phyloP scores from a whole-genome alignment of 2,113 vertebrate species.

The Spizaetus ornatus region DNA sequence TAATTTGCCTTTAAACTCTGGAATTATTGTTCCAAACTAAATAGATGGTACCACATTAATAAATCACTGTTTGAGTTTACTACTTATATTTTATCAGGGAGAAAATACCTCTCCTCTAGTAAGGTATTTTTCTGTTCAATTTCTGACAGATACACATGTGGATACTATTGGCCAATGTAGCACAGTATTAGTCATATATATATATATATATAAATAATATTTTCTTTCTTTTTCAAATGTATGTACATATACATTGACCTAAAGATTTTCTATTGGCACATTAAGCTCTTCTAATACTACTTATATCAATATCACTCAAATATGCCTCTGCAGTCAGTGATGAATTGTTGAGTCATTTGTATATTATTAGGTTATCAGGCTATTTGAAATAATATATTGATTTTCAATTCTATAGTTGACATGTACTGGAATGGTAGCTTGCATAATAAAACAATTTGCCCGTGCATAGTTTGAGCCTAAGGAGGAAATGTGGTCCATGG shows the following conservation, averaged over 20 bases:
- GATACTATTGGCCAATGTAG: not conserved
- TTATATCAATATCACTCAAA: not conserved
- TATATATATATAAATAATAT: not conserved
- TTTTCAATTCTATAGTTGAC: not conserved
- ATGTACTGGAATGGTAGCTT: not conserved
- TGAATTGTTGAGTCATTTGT: not conserved
- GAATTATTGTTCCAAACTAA: not conserved
- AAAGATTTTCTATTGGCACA: not conserved
- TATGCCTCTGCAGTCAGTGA: not conserved
- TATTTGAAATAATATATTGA: not conserved
- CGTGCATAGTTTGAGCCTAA: not conserved
- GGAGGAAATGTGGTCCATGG: not conserved
- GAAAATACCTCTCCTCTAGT: not conserved
- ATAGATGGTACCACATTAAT: not conserved
- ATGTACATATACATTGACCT: not conserved
- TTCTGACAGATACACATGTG: not conserved
- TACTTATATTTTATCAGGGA: not conserved
- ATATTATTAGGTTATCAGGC: not conserved
- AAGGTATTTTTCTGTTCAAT: not conserved
- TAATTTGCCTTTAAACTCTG: not conserved
- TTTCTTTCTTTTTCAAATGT: not conserved
- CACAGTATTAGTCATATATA: not conserved
- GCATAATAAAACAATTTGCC: not conserved
- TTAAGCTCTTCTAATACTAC: not conserved
- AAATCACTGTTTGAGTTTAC: not conserved